Evolutionary conservation across 1,140 invertebrate genomes (phyloP), one percentile per base, ranked within the genome.

Genomic region (Andrena cerasifolii): DNA sequence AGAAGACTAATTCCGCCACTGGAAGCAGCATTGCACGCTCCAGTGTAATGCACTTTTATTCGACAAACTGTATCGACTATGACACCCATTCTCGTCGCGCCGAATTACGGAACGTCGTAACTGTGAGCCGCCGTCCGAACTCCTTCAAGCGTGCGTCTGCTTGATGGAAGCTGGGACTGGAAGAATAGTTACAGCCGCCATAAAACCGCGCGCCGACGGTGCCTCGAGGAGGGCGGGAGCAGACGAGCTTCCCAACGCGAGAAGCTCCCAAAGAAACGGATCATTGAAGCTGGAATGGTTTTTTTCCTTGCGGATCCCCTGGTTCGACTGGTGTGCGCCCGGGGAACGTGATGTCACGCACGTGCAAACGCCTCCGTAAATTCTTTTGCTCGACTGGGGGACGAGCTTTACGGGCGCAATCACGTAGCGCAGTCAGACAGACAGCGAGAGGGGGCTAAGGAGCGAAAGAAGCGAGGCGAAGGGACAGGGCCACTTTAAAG

Each of bases 271-370:
- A 66, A 28, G 36, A 18, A 66, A 45, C 36, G 47, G 33, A 16
- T 6, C 40, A 72, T 49, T 51, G 45, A n/a, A n/a, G 14, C 58
- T 45, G 3, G 59, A 56, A 54, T 65, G 65, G 71, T 65, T 65
- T 65, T 65, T 14, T 14, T 47, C 12, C 3, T 54, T 75, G 36
- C 40, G 73, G 43, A 33, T 18, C 59, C 33, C 21, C 21, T 3
- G 26, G 72, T 66, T 33, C 62, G 66, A 63, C 8, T n/a, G 53
- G 65, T 40, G 49, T 65, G 36, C 47, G 45, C n/a, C 73, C 47
- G 43, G 74, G 43, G 74, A 76, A 77, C 74, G 66, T 77, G 74
- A 77, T 53, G 75, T 77, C 75, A 71, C 75, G 56, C 24, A 28
- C 56, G 65, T 36, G 66, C 58, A 51, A 77, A 77, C 75, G 71